These are phyloP conservation scores for Lophotriccus pileatus DNA, from an alignment of 2,797 vertebrate species.

Conservation along the genomic window DNA sequence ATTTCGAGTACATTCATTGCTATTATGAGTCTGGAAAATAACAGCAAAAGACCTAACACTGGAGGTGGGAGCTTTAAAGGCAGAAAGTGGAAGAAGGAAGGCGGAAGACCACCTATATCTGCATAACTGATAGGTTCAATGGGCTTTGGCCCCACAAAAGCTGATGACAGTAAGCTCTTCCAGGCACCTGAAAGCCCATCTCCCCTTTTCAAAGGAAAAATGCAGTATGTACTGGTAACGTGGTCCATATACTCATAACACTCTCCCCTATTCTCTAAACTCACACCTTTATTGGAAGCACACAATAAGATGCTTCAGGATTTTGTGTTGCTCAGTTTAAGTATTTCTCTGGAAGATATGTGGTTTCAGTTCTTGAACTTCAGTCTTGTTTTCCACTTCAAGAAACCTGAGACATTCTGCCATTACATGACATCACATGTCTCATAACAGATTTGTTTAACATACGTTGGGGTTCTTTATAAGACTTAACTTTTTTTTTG, in stretches of 20 bases:
- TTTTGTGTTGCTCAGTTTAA: not conserved
- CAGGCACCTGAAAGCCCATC: not conserved
- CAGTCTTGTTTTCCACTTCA: not conserved
- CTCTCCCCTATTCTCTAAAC: not conserved
- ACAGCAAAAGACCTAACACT: not conserved
- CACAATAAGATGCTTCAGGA: not conserved
- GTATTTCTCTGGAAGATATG: not conserved
- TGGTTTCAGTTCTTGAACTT: not conserved
- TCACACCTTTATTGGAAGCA: not conserved
- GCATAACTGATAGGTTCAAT: not conserved
- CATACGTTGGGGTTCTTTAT: not conserved
- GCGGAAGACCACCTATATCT: not conserved
- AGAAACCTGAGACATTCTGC: not conserved
- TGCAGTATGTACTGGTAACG: not conserved
- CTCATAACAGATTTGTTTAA: not conserved
- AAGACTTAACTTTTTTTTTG: not conserved
- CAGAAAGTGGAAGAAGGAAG: not conserved
- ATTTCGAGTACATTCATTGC: not conserved
- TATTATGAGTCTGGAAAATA: not conserved
- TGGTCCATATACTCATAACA: not conserved
- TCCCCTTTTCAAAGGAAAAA: not conserved
- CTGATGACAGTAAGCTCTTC: not conserved
- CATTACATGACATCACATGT: not conserved
- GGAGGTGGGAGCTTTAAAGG: not conserved
- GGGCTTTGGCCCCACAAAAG: not conserved